These are phyloP conservation scores for Drosophila equinoxialis DNA, from an alignment of 1,140 invertebrate genomes.

Conservation along the genomic window DNA sequence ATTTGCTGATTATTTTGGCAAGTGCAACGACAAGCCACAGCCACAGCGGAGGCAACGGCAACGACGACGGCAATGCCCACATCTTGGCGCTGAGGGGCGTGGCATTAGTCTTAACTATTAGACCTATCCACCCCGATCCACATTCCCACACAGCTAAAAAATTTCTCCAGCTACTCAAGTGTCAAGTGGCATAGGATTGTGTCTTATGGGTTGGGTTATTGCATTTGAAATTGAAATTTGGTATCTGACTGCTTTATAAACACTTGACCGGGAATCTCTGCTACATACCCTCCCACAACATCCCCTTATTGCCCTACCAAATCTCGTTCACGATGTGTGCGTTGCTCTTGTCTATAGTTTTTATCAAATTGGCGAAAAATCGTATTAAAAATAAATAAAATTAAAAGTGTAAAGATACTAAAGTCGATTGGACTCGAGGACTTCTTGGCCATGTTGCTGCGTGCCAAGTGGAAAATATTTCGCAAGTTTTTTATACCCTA, in stretches of 20 bases:
- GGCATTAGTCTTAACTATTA: constrained; percentile 1
- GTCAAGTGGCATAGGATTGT: constrained; percentile 20
- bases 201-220: neutral
- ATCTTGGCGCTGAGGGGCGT: neutral
- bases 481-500: constrained; percentile 71
- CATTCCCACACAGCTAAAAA: constrained; percentile 35
- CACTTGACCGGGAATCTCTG: constrained; percentile 57
- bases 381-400: constrained; percentile 77
- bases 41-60: constrained; percentile 14
- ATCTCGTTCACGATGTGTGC: neutral
- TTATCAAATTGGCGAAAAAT: constrained; percentile 65
- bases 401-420: constrained; percentile 68
- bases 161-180: constrained; percentile 43
- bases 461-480: constrained; percentile 82
- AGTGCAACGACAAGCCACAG: constrained; percentile 39
- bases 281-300: neutral
- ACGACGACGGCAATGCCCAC: neutral
- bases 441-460: constrained; percentile 58
- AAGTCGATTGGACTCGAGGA: constrained; percentile 45
- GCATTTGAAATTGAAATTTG: neutral
- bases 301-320: neutral
- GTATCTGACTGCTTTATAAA: constrained; percentile 51
- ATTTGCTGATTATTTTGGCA: constrained; percentile 57
- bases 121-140: neutral
- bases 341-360: constrained; percentile 41